Base-by-base conservation (phyloP, 2,113 vertebrate genomes). In the Cyanoderma ruficeps region DNA sequence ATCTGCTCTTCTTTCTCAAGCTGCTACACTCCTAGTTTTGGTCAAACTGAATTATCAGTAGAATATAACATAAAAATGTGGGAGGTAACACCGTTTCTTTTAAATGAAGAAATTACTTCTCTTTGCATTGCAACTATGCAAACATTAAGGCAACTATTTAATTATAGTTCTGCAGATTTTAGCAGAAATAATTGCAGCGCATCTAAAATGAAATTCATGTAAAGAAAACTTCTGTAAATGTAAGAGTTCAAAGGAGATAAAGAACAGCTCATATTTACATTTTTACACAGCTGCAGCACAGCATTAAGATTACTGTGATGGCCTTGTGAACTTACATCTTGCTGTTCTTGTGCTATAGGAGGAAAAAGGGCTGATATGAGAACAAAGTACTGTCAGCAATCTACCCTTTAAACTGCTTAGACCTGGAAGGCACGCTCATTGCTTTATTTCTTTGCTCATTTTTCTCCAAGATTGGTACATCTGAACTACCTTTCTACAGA, bases 401-500 rank as follows among this genome's bases (percentile, higher is more conserved):
- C 98, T 97, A 96, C 97, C 97, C 98, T 98, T 97, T 98, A 95
- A 98, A 98, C 98, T 98, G 98, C 97, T 98, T 97, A 98, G 98
- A 98, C 98, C 99, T 99, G 98, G 98, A 97, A 99, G 99, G 98
- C 98, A 98, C 96, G 97, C 97, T 98, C 98, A 97, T 98, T 98
- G 98, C 98, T 99, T 99, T 98, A 99, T 99, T 99, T 98, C 99
- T 98, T 97, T 97, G 97, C 98, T 99, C 99, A 99, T 99, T 99
- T 99, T 99, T 99, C 99, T 99, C 98, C 71, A 97, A 99, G 99
- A 99, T 99, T 99, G 99, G 99, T 99, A 98, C 98, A 98, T 98
- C 98, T 98, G 98, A 98, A 98, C 98, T 98, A 98, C 98, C 99
- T 99, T 99, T 98, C 98, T 98, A 98, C 98, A 98, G 99, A 99